Base-by-base conservation (phyloP, 2,888 invertebrate species). In the Cepaea hortensis region DNA sequence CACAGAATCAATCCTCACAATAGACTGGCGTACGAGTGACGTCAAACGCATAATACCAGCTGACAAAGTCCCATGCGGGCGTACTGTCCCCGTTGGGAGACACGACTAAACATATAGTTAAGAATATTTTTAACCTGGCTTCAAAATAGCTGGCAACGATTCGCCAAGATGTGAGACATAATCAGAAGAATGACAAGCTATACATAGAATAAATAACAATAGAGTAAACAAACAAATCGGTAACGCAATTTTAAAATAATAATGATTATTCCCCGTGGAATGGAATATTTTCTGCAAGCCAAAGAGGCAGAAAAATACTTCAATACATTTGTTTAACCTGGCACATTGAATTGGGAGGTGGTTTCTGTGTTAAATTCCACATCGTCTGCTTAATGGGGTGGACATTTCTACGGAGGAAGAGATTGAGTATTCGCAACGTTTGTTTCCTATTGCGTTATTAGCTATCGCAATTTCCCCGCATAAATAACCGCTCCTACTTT, bases 111-210 rank as follows among this genome's bases (percentile, higher is more conserved):
- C 5, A 48, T 6, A 75, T 50, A 48, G 20, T 75, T 48, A 15
- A 23, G 18, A 6, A 50, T 15, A 73, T 73, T 46, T 73, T 75
- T 75, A 20, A 48, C 9, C 75, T 11, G 18, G 23, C 18, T 4
- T 48, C 13, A 75, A 75, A 75, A 75, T 73, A 75, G 48, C 75
- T 48, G 48, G 48, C 48, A 75, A 75, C 48, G 20, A 50, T 75
- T 13, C 55, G 7, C 46, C 4, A 73, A 46, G 15, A 35, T 73
- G 9, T 46, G 9, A 35, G 46, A 11, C 75, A 48, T 46, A 20
- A 50, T 48, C 48, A 48, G 48, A 7, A 9, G 20, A 18, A 75
- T 15, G 50, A 18, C 48, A 1, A 18, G 75, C 75, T 75, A 50
- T 18, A 75, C 20, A 75, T 50, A 48, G 50, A 50, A 13, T 50